Conservation (phyloP, 2,113 vertebrate genomes). For the Tragelaphus scriptus region DNA sequence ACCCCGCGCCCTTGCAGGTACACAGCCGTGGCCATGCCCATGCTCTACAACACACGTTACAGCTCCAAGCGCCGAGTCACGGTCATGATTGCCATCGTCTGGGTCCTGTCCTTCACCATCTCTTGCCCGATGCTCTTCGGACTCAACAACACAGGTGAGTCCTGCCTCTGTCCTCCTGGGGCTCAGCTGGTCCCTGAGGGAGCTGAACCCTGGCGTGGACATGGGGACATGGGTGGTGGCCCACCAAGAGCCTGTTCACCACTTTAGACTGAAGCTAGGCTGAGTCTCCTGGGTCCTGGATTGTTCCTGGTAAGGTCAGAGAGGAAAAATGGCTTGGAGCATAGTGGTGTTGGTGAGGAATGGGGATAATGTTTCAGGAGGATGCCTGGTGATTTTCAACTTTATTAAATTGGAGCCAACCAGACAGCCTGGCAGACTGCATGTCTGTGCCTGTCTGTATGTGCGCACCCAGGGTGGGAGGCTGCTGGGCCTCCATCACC, state of each 20-base stretch:
- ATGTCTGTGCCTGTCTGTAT: neutral
- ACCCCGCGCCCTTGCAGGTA: conserved; percentile 80
- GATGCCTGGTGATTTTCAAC: neutral
- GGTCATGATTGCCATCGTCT: conserved; percentile 96
- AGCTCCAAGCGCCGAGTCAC: conserved; percentile 97
- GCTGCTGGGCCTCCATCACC: neutral
- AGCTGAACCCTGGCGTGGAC: neutral
- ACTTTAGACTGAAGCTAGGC: neutral
- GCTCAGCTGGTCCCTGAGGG: neutral
- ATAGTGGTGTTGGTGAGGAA: neutral
- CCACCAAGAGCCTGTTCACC: accelerated
- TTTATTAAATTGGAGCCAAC: neutral
- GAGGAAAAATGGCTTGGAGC: neutral
- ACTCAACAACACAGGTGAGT: conserved; percentile 94
- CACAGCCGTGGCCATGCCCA: conserved; percentile 98
- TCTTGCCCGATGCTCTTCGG: conserved; percentile 97
- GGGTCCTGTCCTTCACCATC: conserved; percentile 97
- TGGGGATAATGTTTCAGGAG: neutral
- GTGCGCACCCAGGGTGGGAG: accelerated
- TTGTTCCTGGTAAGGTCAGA: neutral
- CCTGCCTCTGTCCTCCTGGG: neutral
- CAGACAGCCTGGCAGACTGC: neutral
- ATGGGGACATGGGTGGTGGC: accelerated
- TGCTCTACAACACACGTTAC: conserved; percentile 98
- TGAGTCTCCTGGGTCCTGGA: neutral